These are phyloP conservation scores for Edolisoma coerulescens DNA, from an alignment of 2,113 vertebrate genomes.

Conservation along the genomic window DNA sequence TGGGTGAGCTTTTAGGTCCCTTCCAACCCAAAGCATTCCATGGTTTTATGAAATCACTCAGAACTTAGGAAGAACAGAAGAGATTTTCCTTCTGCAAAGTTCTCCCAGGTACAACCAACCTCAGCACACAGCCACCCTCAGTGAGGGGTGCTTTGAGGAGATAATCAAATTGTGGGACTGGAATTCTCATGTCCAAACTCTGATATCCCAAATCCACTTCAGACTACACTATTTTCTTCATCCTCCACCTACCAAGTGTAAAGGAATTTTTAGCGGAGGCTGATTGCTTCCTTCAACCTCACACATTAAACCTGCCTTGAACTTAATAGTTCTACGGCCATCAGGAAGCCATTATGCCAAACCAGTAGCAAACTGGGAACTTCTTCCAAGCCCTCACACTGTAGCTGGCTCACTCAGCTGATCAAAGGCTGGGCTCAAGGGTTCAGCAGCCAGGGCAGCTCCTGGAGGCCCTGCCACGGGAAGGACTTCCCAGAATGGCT, in stretches of 20 bases:
- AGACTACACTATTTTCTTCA: neutral
- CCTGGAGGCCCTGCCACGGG: neutral
- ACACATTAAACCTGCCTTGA: neutral
- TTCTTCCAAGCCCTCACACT: neutral
- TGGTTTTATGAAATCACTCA: neutral
- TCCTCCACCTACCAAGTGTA: neutral
- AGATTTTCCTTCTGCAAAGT: neutral
- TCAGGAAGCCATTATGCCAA: neutral
- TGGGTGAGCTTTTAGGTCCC: neutral
- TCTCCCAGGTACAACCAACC: neutral
- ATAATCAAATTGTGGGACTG: rapidly evolving
- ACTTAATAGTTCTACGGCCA: rapidly evolving
- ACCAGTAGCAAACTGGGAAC: neutral
- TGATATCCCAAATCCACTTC: neutral
- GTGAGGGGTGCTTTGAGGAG: neutral
- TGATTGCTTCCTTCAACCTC: neutral
- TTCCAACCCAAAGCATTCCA: neutral
- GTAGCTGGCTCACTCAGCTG: neutral
- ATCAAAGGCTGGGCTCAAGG: neutral
- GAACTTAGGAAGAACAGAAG: rapidly evolving
- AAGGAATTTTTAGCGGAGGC: neutral
- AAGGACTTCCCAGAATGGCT: neutral
- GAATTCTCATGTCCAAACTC: neutral
- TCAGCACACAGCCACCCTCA: neutral
- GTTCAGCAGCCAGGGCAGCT: neutral